Conservation (phyloP, 2,113 vertebrate genomes). For the Trematomus loennbergii region DNA sequence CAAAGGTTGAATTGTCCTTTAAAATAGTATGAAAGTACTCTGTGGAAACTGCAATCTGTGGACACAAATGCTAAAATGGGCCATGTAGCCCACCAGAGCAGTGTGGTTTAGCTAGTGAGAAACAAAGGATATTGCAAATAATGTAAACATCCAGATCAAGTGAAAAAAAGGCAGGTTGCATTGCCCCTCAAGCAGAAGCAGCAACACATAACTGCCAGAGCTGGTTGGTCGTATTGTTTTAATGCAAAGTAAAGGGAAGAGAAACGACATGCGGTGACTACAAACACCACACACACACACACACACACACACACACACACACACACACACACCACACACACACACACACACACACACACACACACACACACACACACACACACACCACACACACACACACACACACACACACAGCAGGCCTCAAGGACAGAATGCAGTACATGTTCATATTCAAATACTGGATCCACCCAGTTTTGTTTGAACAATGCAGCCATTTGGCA, state of each 20-base stretch:
- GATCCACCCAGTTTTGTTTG: constrained; percentile 51
- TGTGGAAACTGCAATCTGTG: background rate
- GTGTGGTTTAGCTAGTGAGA: too few species aligned
- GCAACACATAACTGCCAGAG: background rate
- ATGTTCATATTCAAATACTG: constrained; percentile 51
- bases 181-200: constrained; percentile 4
- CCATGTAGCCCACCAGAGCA: too few species aligned
- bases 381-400: too few species aligned
- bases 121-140: background rate
- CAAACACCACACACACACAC: background rate
- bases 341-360: too few species aligned
- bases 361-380: background rate
- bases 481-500: constrained; percentile 53
- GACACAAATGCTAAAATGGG: background rate
- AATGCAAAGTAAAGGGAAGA: constrained; percentile 22
- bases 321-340: constrained; percentile 12
- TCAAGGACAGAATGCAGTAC: constrained; percentile 28
- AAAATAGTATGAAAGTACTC: background rate
- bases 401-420: constrained; percentile 4
- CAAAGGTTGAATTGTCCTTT: background rate
- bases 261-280: constrained; percentile 4
- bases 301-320: too few species aligned
- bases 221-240: background rate
- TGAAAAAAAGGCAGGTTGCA: background rate
- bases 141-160: background rate